Evolutionary conservation across 92 coral and sea anemone genomes (phyloP).

Genomic region (Phenganax stokvisi): DNA sequence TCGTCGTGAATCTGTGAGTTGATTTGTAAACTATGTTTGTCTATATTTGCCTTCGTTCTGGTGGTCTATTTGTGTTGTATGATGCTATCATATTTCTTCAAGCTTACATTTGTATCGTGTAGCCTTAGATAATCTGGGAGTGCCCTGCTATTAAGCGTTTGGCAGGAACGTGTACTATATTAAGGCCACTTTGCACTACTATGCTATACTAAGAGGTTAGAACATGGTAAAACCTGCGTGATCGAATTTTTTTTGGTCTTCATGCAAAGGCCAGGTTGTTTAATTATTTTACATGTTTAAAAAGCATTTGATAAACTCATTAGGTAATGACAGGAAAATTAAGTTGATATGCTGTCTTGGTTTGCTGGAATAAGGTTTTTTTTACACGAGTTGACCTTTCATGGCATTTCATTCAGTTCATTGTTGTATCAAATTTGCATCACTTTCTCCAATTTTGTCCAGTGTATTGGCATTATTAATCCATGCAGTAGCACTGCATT

Average conservation of each 20-base stretch:
- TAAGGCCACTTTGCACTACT: not conserved
- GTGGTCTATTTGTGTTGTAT: constrained; percentile 5
- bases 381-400: not conserved
- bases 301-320: constrained; percentile 3
- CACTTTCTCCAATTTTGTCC: not conserved
- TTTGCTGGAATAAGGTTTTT: not conserved
- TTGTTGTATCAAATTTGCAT: not conserved
- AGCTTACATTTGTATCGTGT: not conserved
- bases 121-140: constrained; percentile 4
- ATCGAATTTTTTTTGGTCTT: not conserved
- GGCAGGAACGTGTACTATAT: not conserved
- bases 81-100: not conserved
- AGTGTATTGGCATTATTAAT: not conserved
- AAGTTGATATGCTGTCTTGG: too few relatives aligned
- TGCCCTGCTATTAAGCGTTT: not conserved
- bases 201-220: not conserved
- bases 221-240: not conserved
- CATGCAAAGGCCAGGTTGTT: not conserved
- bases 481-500: too few relatives aligned
- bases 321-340: not conserved
- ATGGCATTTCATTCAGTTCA: not conserved
- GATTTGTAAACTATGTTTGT: not conserved
- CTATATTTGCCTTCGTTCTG: constrained; percentile 8
- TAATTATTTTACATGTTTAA: constrained; percentile 2
- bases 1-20: constrained; percentile 95